Percentiles rank a stretch among this genome's conserved stretches.
phyloP scores from a whole-genome alignment of 2,888 invertebrate genomes.

The Chrysodeixis includens region DNA sequence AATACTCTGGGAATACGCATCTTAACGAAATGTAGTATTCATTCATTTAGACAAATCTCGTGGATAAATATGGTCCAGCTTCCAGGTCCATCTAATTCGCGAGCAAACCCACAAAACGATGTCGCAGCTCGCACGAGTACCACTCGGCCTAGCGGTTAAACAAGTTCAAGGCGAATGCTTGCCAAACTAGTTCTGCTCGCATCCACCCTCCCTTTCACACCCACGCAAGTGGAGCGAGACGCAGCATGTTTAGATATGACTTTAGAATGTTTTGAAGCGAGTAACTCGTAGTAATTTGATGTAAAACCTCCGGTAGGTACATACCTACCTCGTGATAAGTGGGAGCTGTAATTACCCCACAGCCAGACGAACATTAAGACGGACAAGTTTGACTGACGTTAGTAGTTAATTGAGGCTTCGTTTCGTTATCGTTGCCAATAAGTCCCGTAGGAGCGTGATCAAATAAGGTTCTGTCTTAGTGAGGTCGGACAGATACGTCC shows the following conservation, averaged over 20 bases:
- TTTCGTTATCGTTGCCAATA: not conserved
- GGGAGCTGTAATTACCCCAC: constrained; percentile 19
- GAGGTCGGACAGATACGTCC: not conserved
- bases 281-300: constrained; percentile 41
- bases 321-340: not conserved
- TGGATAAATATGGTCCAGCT: not conserved
- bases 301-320: constrained; percentile 37
- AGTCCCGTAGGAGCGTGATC: not conserved
- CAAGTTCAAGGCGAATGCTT: constrained; percentile 72
- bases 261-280: constrained; percentile 49
- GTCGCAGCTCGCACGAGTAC: constrained; percentile 33
- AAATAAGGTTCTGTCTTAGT: not conserved
- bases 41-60: not conserved
- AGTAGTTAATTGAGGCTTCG: not conserved
- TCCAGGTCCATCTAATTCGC: constrained; percentile 32
- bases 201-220: constrained; percentile 54
- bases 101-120: constrained; percentile 39
- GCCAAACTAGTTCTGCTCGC: constrained; percentile 67
- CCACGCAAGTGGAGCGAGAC: constrained; percentile 46
- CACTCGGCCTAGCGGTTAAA: constrained; percentile 64
- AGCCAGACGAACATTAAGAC: constrained; percentile 11
- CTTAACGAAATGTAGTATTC: too few relatives aligned
- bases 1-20: not conserved
- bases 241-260: constrained; percentile 51
- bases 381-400: constrained; percentile 12